Percentiles rank a stretch among this genome's conserved stretches.
These are phyloP conservation scores for Zaprionus tsacasi DNA, from an alignment of 1,140 invertebrate genomes.

Conservation along the genomic window DNA sequence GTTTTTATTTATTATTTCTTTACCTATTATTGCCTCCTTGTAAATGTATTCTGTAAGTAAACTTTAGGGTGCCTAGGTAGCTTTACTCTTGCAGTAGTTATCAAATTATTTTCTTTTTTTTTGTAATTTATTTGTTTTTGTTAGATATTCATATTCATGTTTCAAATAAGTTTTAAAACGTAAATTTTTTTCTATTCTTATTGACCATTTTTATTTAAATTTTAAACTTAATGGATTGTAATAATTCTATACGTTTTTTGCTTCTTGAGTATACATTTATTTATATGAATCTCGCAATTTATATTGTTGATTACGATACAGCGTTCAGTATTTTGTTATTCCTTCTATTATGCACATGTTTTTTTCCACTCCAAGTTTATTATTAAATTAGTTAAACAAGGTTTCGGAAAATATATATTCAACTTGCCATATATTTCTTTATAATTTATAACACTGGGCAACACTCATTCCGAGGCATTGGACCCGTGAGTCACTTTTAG, in stretches of 20 bases:
- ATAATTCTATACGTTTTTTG: not conserved
- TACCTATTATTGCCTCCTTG: not conserved
- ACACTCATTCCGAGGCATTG: not conserved
- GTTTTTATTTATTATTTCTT: not conserved
- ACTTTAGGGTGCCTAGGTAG: not conserved
- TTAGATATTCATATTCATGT: not conserved
- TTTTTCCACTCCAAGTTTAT: not conserved
- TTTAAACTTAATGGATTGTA: not conserved
- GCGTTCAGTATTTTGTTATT: not conserved
- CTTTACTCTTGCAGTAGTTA: slow-evolving; percentile 3
- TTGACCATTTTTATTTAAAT: not conserved
- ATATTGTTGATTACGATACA: not conserved
- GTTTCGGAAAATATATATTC: slow-evolving; percentile 17
- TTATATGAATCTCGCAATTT: not conserved
- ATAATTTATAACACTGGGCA: slow-evolving; percentile 63
- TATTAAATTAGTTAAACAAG: not conserved
- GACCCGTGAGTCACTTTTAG: not conserved
- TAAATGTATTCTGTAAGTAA: not conserved
- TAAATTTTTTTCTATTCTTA: not conserved
- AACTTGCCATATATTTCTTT: slow-evolving; percentile 65
- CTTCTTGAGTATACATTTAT: not conserved
- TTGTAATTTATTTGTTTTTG: not conserved
- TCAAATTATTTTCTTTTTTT: not conserved
- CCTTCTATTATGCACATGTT: slow-evolving; percentile 25
- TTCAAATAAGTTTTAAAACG: not conserved